Percentiles rank a stretch among this genome's conserved stretches.
phyloP scores from a whole-genome alignment of 37 sponge, comb jelly and placozoan species.

The Haliclona indistincta region DNA sequence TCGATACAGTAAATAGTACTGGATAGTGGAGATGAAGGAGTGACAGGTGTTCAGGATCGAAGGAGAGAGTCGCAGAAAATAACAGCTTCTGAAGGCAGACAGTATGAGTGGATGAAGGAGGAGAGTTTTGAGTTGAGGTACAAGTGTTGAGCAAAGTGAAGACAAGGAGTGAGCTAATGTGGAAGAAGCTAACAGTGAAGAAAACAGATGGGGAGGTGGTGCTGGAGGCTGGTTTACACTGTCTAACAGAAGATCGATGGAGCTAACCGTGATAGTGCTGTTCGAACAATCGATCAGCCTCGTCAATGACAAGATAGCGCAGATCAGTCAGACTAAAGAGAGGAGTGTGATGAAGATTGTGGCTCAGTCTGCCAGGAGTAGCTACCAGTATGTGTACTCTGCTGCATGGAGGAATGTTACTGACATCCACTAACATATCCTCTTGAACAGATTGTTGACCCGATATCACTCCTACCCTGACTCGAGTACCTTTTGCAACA shows the following conservation, averaged over 20 bases:
- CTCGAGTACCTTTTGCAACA: slow-evolving; percentile 54
- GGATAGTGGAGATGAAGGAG: slow-evolving; percentile 73
- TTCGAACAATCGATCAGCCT: slow-evolving; percentile 88
- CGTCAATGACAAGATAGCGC: slow-evolving; percentile 91
- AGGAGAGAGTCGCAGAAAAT: slow-evolving; percentile 94
- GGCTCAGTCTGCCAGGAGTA: slow-evolving; percentile 90
- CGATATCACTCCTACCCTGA: slow-evolving; percentile 47
- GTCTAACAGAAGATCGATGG: no score
- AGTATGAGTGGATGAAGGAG: no score
- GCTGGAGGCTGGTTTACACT: no score
- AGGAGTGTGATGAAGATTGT: slow-evolving; percentile 38
- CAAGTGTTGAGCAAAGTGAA: neutral
- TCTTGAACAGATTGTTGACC: slow-evolving; percentile 26
- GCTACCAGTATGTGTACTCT: no score
- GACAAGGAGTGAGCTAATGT: neutral
- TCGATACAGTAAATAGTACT: slow-evolving; percentile 60
- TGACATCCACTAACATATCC: slow-evolving; percentile 66
- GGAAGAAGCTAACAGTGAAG: no score
- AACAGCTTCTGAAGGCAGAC: slow-evolving; percentile 83
- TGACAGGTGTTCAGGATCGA: slow-evolving; percentile 87
- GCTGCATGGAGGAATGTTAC: no score
- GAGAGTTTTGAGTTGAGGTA: no score
- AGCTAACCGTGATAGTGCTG: slow-evolving; percentile 84
- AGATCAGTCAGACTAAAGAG: slow-evolving; percentile 49
- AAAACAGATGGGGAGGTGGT: no score